Conservation (phyloP, 2,113 vertebrate genomes). For the Proterorhinus semilunaris region DNA sequence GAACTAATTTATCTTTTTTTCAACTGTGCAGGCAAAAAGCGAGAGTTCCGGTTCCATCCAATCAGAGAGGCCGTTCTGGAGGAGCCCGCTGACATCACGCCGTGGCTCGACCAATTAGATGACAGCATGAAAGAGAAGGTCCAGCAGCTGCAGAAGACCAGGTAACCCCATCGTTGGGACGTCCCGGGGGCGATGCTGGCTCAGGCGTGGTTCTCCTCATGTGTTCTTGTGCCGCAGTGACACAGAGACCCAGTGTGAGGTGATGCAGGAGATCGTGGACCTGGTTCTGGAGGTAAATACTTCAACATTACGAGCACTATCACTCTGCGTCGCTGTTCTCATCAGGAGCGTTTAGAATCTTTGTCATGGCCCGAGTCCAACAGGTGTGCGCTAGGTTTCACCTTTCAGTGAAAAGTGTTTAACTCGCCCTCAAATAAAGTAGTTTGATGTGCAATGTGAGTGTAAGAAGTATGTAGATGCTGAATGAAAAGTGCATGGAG, state of each 20-base stretch:
- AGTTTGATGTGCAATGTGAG: too few species aligned
- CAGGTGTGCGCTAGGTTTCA: too few species aligned
- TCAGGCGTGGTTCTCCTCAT: not conserved
- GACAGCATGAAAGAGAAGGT: constrained; percentile 93
- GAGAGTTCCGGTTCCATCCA: constrained; percentile 93
- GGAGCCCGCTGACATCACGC: constrained; percentile 93
- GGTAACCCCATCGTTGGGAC: constrained; percentile 64
- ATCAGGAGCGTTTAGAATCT: too few species aligned
- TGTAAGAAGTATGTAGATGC: too few species aligned
- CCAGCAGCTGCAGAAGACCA: constrained; percentile 91
- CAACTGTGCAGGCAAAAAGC: constrained; percentile 83
- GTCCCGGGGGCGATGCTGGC: too few species aligned
- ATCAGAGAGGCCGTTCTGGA: constrained; percentile 91
- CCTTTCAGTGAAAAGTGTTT: too few species aligned
- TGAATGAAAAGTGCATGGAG: too few species aligned
- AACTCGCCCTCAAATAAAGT: too few species aligned
- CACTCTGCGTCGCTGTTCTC: too few species aligned
- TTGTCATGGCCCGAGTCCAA: too few species aligned
- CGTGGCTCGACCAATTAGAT: constrained; percentile 92
- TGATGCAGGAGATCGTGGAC: constrained; percentile 98
- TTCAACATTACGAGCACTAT: not conserved
- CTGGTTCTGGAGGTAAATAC: constrained; percentile 89
- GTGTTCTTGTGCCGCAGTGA: constrained; percentile 68
- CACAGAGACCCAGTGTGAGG: constrained; percentile 93
- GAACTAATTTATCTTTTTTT: too few species aligned